Evolutionary conservation across 1,140 invertebrate species (phyloP).

Genomic region (Stenopsyche tienmushanensis): DNA sequence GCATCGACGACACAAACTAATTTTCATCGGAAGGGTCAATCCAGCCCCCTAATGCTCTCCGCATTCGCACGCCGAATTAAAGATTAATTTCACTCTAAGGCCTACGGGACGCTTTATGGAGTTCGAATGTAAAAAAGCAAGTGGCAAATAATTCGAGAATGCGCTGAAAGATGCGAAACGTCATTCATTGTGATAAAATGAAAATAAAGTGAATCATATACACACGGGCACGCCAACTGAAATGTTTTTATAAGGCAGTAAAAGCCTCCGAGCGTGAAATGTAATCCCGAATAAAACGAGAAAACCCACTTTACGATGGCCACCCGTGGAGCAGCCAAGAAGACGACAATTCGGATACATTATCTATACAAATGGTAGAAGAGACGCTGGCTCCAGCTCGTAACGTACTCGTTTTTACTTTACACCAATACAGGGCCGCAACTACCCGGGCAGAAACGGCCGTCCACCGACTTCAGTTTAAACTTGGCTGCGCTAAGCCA

Average conservation of each 20-base stretch:
- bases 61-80: too few species aligned
- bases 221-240: not conserved
- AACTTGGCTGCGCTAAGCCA: too few species aligned
- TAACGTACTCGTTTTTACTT: too few species aligned
- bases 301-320: slow-evolving; percentile 5
- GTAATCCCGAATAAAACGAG: slow-evolving; percentile 6
- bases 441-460: too few species aligned
- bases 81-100: too few species aligned
- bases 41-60: too few species aligned
- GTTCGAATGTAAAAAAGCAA: too few species aligned
- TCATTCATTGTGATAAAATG: not conserved
- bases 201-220: not conserved
- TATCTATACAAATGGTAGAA: not conserved
- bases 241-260: slow-evolving; percentile 7
- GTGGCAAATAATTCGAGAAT: not conserved
- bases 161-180: not conserved
- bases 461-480: too few species aligned
- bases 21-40: too few species aligned
- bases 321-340: slow-evolving; percentile 1
- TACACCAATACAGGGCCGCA: too few species aligned
- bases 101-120: too few species aligned
- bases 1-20: too few species aligned
- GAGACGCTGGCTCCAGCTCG: not conserved
- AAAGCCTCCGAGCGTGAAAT: slow-evolving; percentile 6
- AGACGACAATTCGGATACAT: slow-evolving; percentile 5